These are phyloP conservation scores for Spermophilus dauricus DNA, from an alignment of 2,113 vertebrate genomes.

Conservation along the genomic window DNA sequence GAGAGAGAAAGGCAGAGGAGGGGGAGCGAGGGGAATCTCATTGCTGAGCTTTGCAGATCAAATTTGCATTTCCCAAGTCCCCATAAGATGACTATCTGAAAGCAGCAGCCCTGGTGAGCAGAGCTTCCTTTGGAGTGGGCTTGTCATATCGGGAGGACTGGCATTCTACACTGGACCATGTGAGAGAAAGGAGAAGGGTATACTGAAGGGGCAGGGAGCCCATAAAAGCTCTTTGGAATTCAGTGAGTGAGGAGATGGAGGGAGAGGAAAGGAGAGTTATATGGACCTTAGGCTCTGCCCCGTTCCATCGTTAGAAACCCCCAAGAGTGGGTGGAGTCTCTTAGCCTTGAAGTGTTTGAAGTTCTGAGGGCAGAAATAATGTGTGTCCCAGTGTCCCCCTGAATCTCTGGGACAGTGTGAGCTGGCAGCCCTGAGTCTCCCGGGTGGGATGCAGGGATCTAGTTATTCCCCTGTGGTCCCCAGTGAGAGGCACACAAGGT, in stretches of 20 bases:
- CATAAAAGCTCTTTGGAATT: not conserved
- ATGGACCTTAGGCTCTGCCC: not conserved
- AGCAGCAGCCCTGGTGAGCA: not conserved
- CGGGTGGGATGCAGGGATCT: not conserved
- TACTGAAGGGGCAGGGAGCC: not conserved
- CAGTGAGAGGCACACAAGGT: not conserved
- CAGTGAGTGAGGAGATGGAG: not conserved
- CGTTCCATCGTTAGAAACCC: not conserved
- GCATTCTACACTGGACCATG: not conserved
- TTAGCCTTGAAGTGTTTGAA: not conserved
- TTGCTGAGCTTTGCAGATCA: not conserved
- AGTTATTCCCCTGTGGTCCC: not conserved
- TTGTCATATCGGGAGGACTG: not conserved
- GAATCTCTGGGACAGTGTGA: not conserved
- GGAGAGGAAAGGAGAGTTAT: not conserved
- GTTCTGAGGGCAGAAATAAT: not conserved
- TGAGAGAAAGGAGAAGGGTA: not conserved
- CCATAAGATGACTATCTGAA: not conserved
- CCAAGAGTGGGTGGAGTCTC: not conserved
- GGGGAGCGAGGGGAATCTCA: not conserved
- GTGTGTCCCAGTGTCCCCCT: not conserved
- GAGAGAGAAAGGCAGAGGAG: no score
- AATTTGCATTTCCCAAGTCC: constrained; percentile 20
- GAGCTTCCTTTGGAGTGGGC: not conserved
- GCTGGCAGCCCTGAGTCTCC: not conserved